Evolutionary conservation across 1,140 invertebrate genomes (phyloP).

Genomic region (Whitmania pigra): DNA sequence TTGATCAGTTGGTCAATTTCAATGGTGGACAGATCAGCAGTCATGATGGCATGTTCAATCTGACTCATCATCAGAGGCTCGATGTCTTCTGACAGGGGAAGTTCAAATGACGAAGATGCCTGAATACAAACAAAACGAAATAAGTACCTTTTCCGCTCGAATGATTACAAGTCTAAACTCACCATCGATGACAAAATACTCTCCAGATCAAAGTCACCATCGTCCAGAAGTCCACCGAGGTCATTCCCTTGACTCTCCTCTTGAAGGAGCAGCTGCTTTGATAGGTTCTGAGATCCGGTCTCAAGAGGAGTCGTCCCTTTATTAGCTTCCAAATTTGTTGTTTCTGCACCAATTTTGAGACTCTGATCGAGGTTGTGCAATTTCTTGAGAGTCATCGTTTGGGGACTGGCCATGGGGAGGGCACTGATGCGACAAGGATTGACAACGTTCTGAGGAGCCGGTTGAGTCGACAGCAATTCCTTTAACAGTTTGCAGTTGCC

Average conservation of each 20-base stretch:
- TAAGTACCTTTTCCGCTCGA: too few relatives aligned
- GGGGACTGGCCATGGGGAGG: background rate
- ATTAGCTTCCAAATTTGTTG: background rate
- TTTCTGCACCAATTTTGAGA: background rate
- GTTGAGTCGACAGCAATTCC: constrained; percentile 4
- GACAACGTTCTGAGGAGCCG: constrained; percentile 4
- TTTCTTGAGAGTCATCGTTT: background rate
- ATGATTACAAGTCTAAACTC: background rate
- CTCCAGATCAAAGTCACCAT: background rate
- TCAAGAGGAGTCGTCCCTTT: background rate
- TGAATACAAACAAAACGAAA: too few relatives aligned
- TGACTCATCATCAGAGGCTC: background rate
- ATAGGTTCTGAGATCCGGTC: background rate
- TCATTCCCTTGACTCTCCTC: background rate
- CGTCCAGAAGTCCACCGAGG: background rate
- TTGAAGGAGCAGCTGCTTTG: background rate
- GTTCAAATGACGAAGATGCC: too few relatives aligned
- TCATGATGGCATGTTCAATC: constrained; percentile 2
- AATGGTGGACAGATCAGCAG: background rate
- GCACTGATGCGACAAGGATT: constrained; percentile 5
- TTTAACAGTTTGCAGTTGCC: constrained; percentile 5
- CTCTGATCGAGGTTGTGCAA: background rate
- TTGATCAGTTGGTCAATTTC: constrained; percentile 1
- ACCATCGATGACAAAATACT: background rate
- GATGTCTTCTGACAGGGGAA: too few relatives aligned